Base-by-base conservation (phyloP, 2,888 invertebrate genomes). In the Brenthis ino region DNA sequence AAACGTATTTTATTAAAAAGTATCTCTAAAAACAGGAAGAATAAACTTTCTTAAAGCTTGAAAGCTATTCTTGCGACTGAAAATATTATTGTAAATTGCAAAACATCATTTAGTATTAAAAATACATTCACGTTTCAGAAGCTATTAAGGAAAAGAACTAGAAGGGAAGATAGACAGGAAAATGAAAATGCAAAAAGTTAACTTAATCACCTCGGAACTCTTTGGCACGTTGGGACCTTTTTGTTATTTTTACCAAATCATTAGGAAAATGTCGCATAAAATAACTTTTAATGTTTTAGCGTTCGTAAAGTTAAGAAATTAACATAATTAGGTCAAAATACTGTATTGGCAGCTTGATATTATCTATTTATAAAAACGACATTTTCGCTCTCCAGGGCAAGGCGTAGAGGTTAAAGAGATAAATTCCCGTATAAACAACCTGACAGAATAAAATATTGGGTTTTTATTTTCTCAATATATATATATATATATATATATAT, bases 121-220 rank as follows among this genome's bases (percentile, higher is more conserved):
- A 55, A 63, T 66, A 66, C 37, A 66, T 64, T 64, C 54, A 54
- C 50, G 61, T 63, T 69, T 43, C 48, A 50, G 58, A 58, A 47
- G 67, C 64, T 70, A 56, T 66, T 63, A 64, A 55, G 63, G 37
- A 57, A 57, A 69, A 69, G 57, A 53, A 57, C 54, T 57, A 64
- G 64, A 58, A 58, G 57, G 67, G 58, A 48, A 13, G 20, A 51
- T 53, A 64, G 64, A 50, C 47, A 55, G 67, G 67, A 64, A 70
- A 70, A 60, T 60, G 70, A 64, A 67, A 70, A 70, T 70, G 64
- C 67, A 65, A 70, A 66, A 70, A 65, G 33, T 56, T 60, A 67
- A 64, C 60, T 55, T 33, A 64, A 70, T 67, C 60, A 67, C 64
- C 56, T 67, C 43, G 56, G 55, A 51, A 33, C 56, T 67, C 64